Evolutionary conservation across 2,888 invertebrate genomes (phyloP).

Genomic region (Schrankia costaestrigalis): DNA sequence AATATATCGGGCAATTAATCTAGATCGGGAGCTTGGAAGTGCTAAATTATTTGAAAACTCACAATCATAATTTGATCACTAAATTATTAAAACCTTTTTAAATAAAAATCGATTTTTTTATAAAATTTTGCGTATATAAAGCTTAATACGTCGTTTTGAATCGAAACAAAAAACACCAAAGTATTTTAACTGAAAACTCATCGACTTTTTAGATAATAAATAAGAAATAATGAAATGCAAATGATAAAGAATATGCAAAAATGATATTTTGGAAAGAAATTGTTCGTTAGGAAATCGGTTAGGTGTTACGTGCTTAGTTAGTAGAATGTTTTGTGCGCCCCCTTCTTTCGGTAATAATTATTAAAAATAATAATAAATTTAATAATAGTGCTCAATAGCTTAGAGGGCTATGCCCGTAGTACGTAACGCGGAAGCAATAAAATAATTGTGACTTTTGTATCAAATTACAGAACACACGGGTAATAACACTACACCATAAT

Average conservation of each 20-base stretch:
- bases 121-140: conserved; percentile 27
- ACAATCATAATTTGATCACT: conserved; percentile 17
- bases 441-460: conserved; percentile 66
- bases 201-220: conserved; percentile 80
- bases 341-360: conserved; percentile 65
- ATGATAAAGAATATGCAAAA: conserved; percentile 41
- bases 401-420: conserved; percentile 52
- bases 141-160: conserved; percentile 51
- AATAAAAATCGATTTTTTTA: conserved; percentile 24
- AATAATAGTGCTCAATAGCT: conserved; percentile 76
- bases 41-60: conserved; percentile 30
- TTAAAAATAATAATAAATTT: conserved; percentile 50
- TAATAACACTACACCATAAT: conserved; percentile 44
- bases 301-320: conserved; percentile 53
- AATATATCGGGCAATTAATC: conserved; percentile 62
- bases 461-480: conserved; percentile 59
- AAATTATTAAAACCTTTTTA: conserved; percentile 20
- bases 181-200: conserved; percentile 71
- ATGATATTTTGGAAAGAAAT: conserved; percentile 71
- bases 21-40: conserved; percentile 32
- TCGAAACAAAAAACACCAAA: conserved; percentile 79
- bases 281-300: conserved; percentile 57
- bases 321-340: conserved; percentile 73
- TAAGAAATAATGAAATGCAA: conserved; percentile 52
- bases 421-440: conserved; percentile 71